Percentiles rank a stretch among this genome's conserved stretches.
Conservation (phyloP, 2,888 invertebrate species). For the Trissoscelio sp. region DNA sequence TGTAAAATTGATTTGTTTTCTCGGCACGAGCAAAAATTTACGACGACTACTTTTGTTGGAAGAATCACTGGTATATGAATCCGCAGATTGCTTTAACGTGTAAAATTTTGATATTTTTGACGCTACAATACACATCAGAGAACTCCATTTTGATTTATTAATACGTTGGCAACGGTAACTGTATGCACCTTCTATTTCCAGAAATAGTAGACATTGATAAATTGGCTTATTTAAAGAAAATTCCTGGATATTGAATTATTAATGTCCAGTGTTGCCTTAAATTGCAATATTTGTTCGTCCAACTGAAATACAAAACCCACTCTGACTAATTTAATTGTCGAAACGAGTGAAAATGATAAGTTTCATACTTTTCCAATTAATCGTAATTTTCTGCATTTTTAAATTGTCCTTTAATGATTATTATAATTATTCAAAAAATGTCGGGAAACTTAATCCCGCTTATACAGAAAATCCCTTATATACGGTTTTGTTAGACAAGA, state of each 20-base stretch:
- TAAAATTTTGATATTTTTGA: conserved; percentile 53
- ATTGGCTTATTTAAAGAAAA: conserved; percentile 59
- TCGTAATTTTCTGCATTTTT: no score
- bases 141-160: conserved; percentile 48
- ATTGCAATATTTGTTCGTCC: conserved; percentile 25
- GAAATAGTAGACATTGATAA: conserved; percentile 56
- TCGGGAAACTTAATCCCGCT: neutral
- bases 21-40: conserved; percentile 23
- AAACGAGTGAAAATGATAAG: conserved; percentile 16
- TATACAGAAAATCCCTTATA: neutral
- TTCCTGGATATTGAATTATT: conserved; percentile 46
- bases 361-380: neutral
- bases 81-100: conserved; percentile 38
- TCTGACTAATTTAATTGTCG: conserved; percentile 3
- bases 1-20: conserved; percentile 16
- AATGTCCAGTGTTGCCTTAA: conserved; percentile 36
- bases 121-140: conserved; percentile 29
- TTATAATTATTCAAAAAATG: conserved; percentile 15
- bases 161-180: conserved; percentile 36
- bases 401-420: neutral
- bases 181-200: conserved; percentile 48
- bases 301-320: conserved; percentile 29
- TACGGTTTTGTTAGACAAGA: conserved; percentile 19
- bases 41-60: conserved; percentile 8
- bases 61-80: conserved; percentile 14